Evolutionary conservation across 2,797 vertebrate species (phyloP).

Genomic region (Notoglanidium macrostoma): DNA sequence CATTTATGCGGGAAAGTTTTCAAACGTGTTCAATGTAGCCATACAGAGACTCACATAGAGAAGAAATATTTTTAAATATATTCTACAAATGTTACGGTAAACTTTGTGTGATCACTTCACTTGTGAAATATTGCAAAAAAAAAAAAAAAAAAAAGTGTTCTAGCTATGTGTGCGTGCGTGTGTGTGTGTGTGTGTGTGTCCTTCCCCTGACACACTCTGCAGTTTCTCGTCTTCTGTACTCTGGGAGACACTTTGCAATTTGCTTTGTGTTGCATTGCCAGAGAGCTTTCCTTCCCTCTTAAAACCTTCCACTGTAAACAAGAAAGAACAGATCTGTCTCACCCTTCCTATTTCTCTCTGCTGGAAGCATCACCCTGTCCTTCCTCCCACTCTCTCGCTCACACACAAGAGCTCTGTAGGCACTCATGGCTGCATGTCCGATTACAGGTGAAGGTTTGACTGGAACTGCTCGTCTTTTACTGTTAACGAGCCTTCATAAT

Average conservation of each 20-base stretch:
- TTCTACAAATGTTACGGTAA: not conserved
- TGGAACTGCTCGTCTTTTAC: not conserved
- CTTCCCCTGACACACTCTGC: not conserved
- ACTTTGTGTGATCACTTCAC: not conserved
- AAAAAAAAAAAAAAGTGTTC: not conserved
- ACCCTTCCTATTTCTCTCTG: not conserved
- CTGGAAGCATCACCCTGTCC: slow-evolving; percentile 1
- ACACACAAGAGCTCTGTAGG: not conserved
- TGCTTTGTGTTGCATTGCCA: not conserved
- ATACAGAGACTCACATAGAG: not conserved
- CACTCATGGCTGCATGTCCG: not conserved
- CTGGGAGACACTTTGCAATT: not conserved
- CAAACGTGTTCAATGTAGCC: too few species aligned
- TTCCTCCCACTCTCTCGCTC: slow-evolving; percentile 4
- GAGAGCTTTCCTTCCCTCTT: not conserved
- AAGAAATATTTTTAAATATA: not conserved
- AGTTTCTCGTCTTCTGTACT: not conserved
- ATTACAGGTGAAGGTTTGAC: not conserved
- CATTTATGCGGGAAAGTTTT: too few species aligned
- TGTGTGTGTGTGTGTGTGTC: not conserved
- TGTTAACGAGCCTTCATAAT: not conserved
- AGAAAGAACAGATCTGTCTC: slow-evolving; percentile 5
- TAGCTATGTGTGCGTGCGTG: not conserved
- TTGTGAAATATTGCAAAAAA: not conserved
- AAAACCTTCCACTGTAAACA: slow-evolving; percentile 5